phyloP scores from a whole-genome alignment of 2,113 vertebrate genomes.

The Orientallactaga bullata region DNA sequence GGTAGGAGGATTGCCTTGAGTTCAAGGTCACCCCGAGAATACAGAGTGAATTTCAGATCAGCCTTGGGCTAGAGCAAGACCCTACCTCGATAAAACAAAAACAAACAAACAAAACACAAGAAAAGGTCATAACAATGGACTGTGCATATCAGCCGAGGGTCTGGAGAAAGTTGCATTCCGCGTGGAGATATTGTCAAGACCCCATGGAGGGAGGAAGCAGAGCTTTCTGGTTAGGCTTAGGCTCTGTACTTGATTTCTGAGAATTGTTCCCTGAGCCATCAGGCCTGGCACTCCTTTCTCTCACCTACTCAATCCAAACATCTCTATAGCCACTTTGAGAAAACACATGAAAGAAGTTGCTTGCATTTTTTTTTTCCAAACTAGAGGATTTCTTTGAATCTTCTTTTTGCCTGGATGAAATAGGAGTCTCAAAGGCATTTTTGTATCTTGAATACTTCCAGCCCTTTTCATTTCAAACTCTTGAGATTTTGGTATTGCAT shows the following conservation, averaged over 20 bases:
- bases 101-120: no score
- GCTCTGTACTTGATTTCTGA: not conserved
- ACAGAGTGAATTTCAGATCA: no score
- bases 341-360: not conserved
- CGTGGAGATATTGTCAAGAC: not conserved
- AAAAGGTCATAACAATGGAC: not conserved
- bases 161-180: not conserved
- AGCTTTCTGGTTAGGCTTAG: not conserved
- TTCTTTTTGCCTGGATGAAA: not conserved
- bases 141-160: not conserved
- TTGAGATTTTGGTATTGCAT: conserved; percentile 12
- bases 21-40: no score
- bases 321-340: not conserved
- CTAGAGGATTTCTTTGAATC: not conserved
- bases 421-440: not conserved
- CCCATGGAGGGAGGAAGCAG: not conserved
- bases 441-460: not conserved
- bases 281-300: not conserved
- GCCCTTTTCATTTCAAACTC: not conserved
- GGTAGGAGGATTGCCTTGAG: no score
- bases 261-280: not conserved
- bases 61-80: no score
- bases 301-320: not conserved
- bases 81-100: no score
- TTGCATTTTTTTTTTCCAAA: not conserved